Conservation (phyloP, 2,797 vertebrate species). For the Enteromius treurensis region DNA sequence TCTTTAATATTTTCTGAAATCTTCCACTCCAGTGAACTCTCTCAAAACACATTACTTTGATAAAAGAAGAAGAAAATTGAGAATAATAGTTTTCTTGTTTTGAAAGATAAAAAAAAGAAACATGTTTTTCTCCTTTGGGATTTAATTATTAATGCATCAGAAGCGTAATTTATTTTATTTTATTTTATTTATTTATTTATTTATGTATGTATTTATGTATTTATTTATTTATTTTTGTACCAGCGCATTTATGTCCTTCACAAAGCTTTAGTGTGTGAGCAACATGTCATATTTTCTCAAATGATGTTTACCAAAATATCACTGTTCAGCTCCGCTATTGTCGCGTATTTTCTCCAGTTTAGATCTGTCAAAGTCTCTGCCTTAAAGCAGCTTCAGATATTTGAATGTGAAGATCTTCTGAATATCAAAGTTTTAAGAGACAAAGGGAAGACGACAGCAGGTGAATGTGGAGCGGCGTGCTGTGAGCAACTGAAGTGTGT, state of each 20-base stretch:
- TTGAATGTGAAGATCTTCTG: slow-evolving; percentile 42
- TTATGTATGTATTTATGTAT: background rate
- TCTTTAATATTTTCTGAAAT: background rate
- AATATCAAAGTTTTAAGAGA: slow-evolving; percentile 42
- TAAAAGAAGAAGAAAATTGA: slow-evolving; percentile 4
- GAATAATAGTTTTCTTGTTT: slow-evolving; percentile 4
- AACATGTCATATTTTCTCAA: slow-evolving; percentile 1
- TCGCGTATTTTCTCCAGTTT: slow-evolving; percentile 33
- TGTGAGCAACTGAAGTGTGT: slow-evolving; percentile 62
- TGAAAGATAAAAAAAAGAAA: background rate
- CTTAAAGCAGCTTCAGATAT: slow-evolving; percentile 34
- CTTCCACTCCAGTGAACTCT: background rate
- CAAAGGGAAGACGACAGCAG: slow-evolving; percentile 53
- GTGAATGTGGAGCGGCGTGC: slow-evolving; percentile 65
- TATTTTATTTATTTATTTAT: too few species aligned
- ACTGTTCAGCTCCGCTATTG: slow-evolving; percentile 53
- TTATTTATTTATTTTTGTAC: background rate
- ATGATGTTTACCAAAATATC: slow-evolving; percentile 61
- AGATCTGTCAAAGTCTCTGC: slow-evolving; percentile 14
- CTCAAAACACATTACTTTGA: slow-evolving; percentile 1
- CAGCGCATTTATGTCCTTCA: background rate
- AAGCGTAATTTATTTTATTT: background rate
- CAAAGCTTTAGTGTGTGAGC: slow-evolving; percentile 15
- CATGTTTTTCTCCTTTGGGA: slow-evolving; percentile 3
- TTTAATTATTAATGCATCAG: background rate